Conservation (phyloP, 2,888 invertebrate genomes). For the Platycheirus albimanus region DNA sequence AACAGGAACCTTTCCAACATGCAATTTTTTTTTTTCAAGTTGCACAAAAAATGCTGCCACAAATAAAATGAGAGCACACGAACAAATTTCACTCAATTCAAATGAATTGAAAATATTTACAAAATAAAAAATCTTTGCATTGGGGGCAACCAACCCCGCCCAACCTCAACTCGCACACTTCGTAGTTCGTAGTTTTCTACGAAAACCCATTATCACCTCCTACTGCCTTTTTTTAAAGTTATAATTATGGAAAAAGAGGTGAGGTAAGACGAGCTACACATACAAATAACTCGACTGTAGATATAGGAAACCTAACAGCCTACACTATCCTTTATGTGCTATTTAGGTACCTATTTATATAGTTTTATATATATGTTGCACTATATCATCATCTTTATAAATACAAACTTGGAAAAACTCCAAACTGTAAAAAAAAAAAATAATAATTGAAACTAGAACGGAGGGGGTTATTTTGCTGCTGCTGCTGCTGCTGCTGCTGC, state of each 20-base stretch:
- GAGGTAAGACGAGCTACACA: conserved; percentile 1
- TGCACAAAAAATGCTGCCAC: no score
- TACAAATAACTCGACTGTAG: conserved; percentile 14
- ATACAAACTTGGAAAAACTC: conserved; percentile 13
- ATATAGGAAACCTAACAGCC: conserved; percentile 9
- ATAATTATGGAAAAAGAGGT: conserved; percentile 5
- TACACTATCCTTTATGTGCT: neutral
- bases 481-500: neutral
- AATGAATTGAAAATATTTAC: neutral
- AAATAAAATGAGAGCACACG: no score
- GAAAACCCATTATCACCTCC: conserved; percentile 19
- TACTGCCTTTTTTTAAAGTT: neutral
- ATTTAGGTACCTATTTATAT: no score
- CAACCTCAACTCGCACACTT: neutral
- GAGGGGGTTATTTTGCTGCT: conserved; percentile 28
- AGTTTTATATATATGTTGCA: neutral
- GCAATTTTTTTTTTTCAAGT: no score
- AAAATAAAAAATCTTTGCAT: no score
- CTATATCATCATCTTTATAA: neutral
- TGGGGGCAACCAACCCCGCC: neutral
- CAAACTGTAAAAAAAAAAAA: conserved; percentile 54
- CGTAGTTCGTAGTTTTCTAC: neutral
- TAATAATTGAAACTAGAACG: conserved; percentile 63
- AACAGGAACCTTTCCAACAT: no score
- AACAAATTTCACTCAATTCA: no score